Conservation (phyloP, 2,888 invertebrate genomes). For the Thymelicus acteon region DNA sequence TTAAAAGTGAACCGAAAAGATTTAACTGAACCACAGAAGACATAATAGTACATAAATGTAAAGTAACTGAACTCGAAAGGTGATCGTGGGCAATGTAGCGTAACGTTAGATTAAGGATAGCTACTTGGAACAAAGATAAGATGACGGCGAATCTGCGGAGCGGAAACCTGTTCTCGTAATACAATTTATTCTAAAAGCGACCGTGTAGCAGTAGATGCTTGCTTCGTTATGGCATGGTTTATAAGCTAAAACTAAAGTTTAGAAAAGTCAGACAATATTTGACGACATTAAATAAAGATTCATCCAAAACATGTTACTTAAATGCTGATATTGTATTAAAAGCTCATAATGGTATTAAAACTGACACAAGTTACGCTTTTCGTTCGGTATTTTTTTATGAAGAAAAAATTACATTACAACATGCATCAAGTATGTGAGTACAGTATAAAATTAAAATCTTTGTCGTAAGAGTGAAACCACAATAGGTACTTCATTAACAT, state of each 20-base stretch:
- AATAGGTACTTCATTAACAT: constrained; percentile 31
- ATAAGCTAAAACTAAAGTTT: neutral
- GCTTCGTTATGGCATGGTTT: constrained; percentile 14
- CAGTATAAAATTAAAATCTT: constrained; percentile 12
- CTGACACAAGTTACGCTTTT: no score
- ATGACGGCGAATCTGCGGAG: constrained; percentile 23
- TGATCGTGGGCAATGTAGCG: constrained; percentile 13
- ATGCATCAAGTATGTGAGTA: constrained; percentile 1
- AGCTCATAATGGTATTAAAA: no score
- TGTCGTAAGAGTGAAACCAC: constrained; percentile 4
- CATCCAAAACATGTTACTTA: no score
- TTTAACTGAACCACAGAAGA: neutral
- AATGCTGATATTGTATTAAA: no score
- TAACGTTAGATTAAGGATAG: constrained; percentile 17
- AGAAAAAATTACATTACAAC: constrained; percentile 8
- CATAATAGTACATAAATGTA: no score
- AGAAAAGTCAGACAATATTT: neutral
- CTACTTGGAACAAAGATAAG: constrained; percentile 26
- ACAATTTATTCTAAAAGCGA: constrained; percentile 21
- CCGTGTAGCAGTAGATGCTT: constrained; percentile 17
- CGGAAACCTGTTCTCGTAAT: constrained; percentile 32
- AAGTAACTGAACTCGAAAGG: neutral
- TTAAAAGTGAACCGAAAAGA: no score
- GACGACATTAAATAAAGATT: no score
- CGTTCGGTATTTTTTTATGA: no score